These are phyloP conservation scores for Drosophila obscura DNA, from an alignment of 1,140 invertebrate species.

Conservation along the genomic window DNA sequence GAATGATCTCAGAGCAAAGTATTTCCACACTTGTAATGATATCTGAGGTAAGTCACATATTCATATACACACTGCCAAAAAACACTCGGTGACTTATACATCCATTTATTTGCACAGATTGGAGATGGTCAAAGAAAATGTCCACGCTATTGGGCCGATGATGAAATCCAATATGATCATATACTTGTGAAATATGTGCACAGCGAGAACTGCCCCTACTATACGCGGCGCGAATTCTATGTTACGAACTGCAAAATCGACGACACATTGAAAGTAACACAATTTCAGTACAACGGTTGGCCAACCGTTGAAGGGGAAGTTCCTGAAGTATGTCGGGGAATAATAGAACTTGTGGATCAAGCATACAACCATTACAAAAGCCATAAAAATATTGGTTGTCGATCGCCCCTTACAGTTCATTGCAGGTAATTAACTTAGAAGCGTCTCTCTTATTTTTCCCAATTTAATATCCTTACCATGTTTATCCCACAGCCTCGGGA, in stretches of 20 bases:
- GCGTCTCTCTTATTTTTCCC: not conserved
- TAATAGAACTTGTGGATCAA: conserved; percentile 91
- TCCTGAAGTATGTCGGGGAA: conserved; percentile 92
- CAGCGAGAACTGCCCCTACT: conserved; percentile 94
- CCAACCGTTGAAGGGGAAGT: conserved; percentile 93
- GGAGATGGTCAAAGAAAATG: conserved; percentile 91
- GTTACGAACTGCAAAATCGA: conserved; percentile 91
- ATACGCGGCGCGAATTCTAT: conserved; percentile 92
- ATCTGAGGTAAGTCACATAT: conserved; percentile 89
- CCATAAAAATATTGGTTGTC: conserved; percentile 85
- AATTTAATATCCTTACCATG: not conserved
- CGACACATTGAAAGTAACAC: conserved; percentile 90
- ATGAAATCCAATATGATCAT: conserved; percentile 92
- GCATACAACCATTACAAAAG: conserved; percentile 85
- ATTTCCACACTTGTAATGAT: conserved; percentile 97
- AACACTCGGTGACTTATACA: too few relatives aligned
- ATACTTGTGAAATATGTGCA: conserved; percentile 93
- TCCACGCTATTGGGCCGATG: conserved; percentile 96
- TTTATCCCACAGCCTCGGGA: conserved; percentile 87
- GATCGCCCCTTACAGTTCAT: conserved; percentile 89
- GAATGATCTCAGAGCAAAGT: conserved; percentile 97
- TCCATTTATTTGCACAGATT: conserved; percentile 84
- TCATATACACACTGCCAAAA: not conserved
- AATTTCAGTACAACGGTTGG: conserved; percentile 95
- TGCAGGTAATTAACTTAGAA: conserved; percentile 86